Evolutionary conservation across 1,140 invertebrate species (phyloP).

Genomic region (Diabrotica undecimpunctata): DNA sequence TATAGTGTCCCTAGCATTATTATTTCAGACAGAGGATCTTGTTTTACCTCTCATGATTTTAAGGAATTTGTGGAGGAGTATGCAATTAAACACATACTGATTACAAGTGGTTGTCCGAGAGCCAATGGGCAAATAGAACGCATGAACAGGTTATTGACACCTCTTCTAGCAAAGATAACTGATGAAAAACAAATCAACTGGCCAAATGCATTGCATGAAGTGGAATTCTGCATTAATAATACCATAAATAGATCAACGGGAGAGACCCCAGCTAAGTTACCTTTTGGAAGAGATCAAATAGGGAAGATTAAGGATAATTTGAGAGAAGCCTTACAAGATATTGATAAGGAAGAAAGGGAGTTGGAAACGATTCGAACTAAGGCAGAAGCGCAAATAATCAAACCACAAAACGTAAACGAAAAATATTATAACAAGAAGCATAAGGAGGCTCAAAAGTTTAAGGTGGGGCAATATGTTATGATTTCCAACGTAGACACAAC

Average conservation of each 20-base stretch:
- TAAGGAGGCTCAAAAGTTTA: too few species aligned
- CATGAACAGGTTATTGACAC: constrained; percentile 28
- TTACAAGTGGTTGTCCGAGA: constrained; percentile 24
- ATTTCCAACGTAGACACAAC: too few species aligned
- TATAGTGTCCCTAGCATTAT: constrained; percentile 24
- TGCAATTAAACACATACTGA: constrained; percentile 24
- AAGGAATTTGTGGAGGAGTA: constrained; percentile 23
- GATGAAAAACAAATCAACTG: constrained; percentile 25
- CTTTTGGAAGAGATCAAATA: too few species aligned
- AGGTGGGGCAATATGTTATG: too few species aligned
- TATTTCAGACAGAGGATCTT: constrained; percentile 27
- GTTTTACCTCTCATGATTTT: constrained; percentile 28
- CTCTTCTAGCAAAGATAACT: constrained; percentile 27
- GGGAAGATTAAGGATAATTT: too few species aligned
- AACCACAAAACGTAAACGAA: too few species aligned
- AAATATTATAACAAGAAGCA: too few species aligned
- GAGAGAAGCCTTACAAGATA: too few species aligned
- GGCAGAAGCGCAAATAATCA: too few species aligned
- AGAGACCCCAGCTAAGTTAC: constrained; percentile 25
- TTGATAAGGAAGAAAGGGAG: too few species aligned
- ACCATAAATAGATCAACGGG: constrained; percentile 29
- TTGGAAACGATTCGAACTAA: too few species aligned
- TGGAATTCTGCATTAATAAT: constrained; percentile 38
- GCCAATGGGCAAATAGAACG: constrained; percentile 36
- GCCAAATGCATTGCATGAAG: constrained; percentile 24